Conservation (phyloP, 2,888 invertebrate species). For the Tetanocera ferruginea region DNA sequence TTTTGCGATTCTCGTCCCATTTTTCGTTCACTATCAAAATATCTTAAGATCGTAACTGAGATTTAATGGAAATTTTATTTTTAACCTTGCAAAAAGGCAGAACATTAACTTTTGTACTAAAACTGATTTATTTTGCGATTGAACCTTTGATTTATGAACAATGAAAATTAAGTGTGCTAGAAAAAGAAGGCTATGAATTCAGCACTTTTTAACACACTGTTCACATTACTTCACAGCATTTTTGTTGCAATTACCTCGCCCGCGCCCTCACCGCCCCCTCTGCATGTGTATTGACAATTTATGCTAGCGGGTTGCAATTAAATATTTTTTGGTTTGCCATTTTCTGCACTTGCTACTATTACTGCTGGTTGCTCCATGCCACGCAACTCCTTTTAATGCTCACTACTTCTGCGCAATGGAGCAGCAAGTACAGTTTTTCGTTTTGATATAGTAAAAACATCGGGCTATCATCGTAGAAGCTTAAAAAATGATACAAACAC, state of each 20-base stretch:
- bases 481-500: not conserved
- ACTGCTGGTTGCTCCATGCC: not conserved
- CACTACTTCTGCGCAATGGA: slow-evolving; percentile 37
- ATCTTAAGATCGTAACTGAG: too few relatives aligned
- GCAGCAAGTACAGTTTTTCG: slow-evolving; percentile 47
- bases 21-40: too few relatives aligned
- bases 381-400: not conserved
- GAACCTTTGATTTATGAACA: too few relatives aligned
- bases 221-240: not conserved
- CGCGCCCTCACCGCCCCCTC: not conserved
- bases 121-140: too few relatives aligned
- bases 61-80: too few relatives aligned
- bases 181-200: too few relatives aligned
- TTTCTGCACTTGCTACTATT: not conserved
- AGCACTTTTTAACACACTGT: too few relatives aligned
- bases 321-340: not conserved
- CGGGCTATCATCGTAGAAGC: slow-evolving; percentile 26
- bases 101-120: too few relatives aligned
- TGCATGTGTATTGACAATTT: not conserved
- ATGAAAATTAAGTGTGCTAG: too few relatives aligned
- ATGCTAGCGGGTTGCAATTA: not conserved
- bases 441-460: slow-evolving; percentile 31
- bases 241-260: not conserved
- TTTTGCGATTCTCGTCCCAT: too few relatives aligned
- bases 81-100: too few relatives aligned